Base-by-base conservation (phyloP, 2,888 invertebrate species). In the Apeira syringaria region DNA sequence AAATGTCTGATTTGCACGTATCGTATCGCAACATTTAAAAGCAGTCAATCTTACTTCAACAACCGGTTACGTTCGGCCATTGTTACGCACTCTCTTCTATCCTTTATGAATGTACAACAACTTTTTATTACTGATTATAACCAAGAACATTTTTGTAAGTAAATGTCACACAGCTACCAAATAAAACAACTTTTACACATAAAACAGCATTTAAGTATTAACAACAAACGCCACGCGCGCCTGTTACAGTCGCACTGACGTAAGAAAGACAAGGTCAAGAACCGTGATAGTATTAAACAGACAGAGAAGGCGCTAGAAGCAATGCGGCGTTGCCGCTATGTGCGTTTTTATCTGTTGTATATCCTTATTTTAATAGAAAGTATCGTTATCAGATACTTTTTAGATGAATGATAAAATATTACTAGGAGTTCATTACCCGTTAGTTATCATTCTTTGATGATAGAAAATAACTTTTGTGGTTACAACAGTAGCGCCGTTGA, bases 31-130 rank as follows among this genome's bases (percentile, higher is more conserved):
- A 22, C 13, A 5, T 33, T 7, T 43, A 43, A 37, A 31, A 8
- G 1, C 15, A 10, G 1, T n/a, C n/a, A n/a, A n/a, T 15, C 43
- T 43, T 43, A 43, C 43, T 37, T 43, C 43, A 43, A 37, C 33
- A 37, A 32, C 24, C 28, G 37, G 11, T 32, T 28, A 8, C 11
- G 28, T 7, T 37, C 37, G 15, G 37, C 15, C 37, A 37, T 37
- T 9, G 28, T 29, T 27, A 8, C 7, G 8, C 8, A 22, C 27
- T 7, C 12, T 3, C 9, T 7, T 15, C 22, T 8, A 32, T 7
- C 11, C 2, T 2, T 29, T 2, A 15, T 27, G 5, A 27, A 12
- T 12, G 25, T n/a, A 22, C n/a, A 1, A 22, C 22, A 22, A 1
- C 7, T 2, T n/a, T n/a, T n/a, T n/a, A n/a, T n/a, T n/a, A n/a